Base-by-base conservation (phyloP, 2,797 vertebrate species). In the Aulostomus chinensis region DNA sequence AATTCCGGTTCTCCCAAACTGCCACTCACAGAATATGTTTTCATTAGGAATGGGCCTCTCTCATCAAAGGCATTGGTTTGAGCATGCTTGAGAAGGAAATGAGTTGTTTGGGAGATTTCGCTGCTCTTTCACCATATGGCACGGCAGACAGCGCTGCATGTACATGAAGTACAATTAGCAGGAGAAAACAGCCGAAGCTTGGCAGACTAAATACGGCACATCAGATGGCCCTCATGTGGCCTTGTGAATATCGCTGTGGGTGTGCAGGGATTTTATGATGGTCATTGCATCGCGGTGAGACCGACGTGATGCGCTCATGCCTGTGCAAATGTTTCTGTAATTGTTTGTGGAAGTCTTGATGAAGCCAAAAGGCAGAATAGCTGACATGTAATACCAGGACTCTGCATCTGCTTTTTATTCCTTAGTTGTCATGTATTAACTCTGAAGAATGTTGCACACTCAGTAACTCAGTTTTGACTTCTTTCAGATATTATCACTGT, bases 1-100 rank as follows among this genome's bases (percentile, higher is more conserved):
- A 86, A 72, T 84, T 83, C 83, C 68, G 62, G 57, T 73, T 81
- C 73, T 84, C 73, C 72, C 78, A 75, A n/a, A 63, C 78, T 86
- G 85, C 79, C 86, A 85, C 80, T 91, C 84, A 77, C 58, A 66
- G 70, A 84, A 81, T 80, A 78, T 76, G 78, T 90, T 89, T 91
- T 90, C 79, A 88, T 89, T 83, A 73, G 70, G 68, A 79, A 69
- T 2, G 51, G 81, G 81, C 68, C 65, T 18, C 52, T 77, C 79
- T 83, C 86, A 88, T 89, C 80, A 87, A 83, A 88, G 78, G 73
- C 76, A 72, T 73, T 73, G 71, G 78, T 85, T 83, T 83, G 47
- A 74, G 77, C 39, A 20, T 66, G 76, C 80, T 79, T 69, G 57
- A 81, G 79, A 81, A 87, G 87, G 89, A 91, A 91, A 89, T 88